Evolutionary conservation across 2,797 vertebrate species (phyloP).

Genomic region (Petrocephalus sullivani): DNA sequence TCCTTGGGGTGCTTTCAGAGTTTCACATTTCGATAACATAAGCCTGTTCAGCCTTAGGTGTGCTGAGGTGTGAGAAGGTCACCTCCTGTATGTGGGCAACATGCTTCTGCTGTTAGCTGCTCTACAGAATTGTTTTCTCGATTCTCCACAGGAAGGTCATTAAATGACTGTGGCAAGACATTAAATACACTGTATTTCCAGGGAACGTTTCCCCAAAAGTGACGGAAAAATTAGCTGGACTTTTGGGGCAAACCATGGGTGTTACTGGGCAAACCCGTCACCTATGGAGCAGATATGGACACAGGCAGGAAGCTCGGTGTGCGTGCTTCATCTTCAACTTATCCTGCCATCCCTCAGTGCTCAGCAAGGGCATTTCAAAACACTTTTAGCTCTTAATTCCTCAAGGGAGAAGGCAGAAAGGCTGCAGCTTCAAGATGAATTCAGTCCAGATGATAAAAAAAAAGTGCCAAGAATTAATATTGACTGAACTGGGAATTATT

Average conservation of each 20-base stretch:
- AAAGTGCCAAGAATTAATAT: constrained; percentile 3
- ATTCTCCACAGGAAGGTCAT: not conserved
- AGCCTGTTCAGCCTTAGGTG: not conserved
- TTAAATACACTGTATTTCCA: not conserved
- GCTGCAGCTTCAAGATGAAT: not conserved
- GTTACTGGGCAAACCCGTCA: not conserved
- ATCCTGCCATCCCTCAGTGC: not conserved
- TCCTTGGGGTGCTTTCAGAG: not conserved
- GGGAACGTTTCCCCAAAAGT: not conserved
- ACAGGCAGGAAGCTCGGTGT: not conserved
- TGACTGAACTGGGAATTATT: constrained; percentile 3
- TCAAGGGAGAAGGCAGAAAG: not conserved
- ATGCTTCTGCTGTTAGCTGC: not conserved
- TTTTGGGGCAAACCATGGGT: not conserved
- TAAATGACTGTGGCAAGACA: not conserved
- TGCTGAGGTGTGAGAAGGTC: not conserved
- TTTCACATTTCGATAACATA: not conserved
- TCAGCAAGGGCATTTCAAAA: not conserved
- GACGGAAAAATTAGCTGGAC: not conserved
- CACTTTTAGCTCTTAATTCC: not conserved
- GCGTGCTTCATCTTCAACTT: not conserved
- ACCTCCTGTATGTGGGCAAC: not conserved
- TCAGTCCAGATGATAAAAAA: not conserved
- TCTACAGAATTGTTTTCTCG: not conserved
- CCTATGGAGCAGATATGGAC: not conserved